phyloP scores from a whole-genome alignment of 2,888 invertebrate genomes.

The Lymantria dispar region DNA sequence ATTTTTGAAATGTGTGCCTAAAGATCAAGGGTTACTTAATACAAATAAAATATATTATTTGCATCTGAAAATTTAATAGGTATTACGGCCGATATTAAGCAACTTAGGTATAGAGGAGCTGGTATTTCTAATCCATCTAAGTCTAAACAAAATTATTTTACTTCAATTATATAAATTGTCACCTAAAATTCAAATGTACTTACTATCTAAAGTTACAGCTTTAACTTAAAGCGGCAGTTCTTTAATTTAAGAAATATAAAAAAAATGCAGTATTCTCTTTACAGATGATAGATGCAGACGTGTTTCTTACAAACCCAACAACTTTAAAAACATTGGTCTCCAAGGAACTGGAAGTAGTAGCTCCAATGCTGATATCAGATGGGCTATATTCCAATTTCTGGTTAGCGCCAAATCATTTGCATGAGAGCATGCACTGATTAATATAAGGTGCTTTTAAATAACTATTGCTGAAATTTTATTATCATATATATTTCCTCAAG shows the following conservation, averaged over 20 bases:
- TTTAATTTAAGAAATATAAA: not conserved
- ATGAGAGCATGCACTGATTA: slow-evolving; percentile 28
- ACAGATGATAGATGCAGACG: slow-evolving; percentile 93
- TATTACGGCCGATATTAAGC: too few relatives aligned
- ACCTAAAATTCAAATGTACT: too few relatives aligned
- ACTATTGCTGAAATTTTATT: slow-evolving; percentile 13
- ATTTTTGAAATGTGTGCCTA: too few relatives aligned
- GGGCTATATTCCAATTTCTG: slow-evolving; percentile 97
- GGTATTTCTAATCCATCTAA: too few relatives aligned
- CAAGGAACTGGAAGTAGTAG: slow-evolving; percentile 85
- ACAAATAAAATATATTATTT: too few relatives aligned
- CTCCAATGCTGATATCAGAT: slow-evolving; percentile 94
- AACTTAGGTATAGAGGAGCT: too few relatives aligned
- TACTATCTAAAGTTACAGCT: too few relatives aligned
- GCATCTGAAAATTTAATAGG: too few relatives aligned
- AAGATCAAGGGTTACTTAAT: too few relatives aligned
- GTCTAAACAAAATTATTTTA: too few relatives aligned
- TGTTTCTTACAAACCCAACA: slow-evolving; percentile 86
- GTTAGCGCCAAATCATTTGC: slow-evolving; percentile 66
- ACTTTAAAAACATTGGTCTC: slow-evolving; percentile 84
- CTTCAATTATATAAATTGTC: too few relatives aligned
- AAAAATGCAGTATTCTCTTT: slow-evolving; percentile 28
- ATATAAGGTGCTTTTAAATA: slow-evolving; percentile 22
- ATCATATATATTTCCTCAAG: not conserved
- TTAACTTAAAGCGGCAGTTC: not conserved